Base-by-base conservation (phyloP, 2,888 invertebrate genomes). In the Anaspis maculata region DNA sequence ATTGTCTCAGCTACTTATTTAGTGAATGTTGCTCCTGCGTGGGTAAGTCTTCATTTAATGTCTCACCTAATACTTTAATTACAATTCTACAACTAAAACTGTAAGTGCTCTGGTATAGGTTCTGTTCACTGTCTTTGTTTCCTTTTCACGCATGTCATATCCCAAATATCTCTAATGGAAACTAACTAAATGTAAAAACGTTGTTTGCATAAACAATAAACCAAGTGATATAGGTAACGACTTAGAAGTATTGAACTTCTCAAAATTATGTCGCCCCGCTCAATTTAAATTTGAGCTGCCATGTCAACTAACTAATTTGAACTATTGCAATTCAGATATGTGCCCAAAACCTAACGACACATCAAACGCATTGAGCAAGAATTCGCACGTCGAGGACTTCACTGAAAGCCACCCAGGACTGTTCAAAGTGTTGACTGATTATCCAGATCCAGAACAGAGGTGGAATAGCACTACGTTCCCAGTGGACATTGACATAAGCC, bases 21-120 rank as follows among this genome's bases (percentile, higher is more conserved):
- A 82, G 79, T 45, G 92, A 95, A 65, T 96, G 96, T 67, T 96
- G 96, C 61, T 91, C 92, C 32, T 96, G 95, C 72, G 91, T 96
- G 52, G 95, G 96, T 95, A 70, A 79, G 88, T 70, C 29, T 28
- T 16, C n/a, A n/a, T n/a, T 32, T 22, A 19, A 19, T 19, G 6
- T 9, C 6, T 7, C 9, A 7, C 21, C 21, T 6, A 19, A 6
- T 19, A 19, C 23, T 3, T n/a, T 21, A 13, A 11, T 25, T 12
- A 25, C 12, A 29, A 22, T 29, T 27, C 14, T 27, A 11, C 27
- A 28, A 32, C n/a, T n/a, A n/a, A n/a, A n/a, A n/a, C n/a, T n/a
- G n/a, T n/a, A n/a, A n/a, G n/a, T n/a, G n/a, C n/a, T n/a, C n/a
- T n/a, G n/a, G n/a, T n/a, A n/a, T n/a, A n/a, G n/a, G n/a, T n/a